These are phyloP conservation scores for Yponomeuta plumbellus DNA, from an alignment of 2,888 invertebrate species.

Conservation along the genomic window DNA sequence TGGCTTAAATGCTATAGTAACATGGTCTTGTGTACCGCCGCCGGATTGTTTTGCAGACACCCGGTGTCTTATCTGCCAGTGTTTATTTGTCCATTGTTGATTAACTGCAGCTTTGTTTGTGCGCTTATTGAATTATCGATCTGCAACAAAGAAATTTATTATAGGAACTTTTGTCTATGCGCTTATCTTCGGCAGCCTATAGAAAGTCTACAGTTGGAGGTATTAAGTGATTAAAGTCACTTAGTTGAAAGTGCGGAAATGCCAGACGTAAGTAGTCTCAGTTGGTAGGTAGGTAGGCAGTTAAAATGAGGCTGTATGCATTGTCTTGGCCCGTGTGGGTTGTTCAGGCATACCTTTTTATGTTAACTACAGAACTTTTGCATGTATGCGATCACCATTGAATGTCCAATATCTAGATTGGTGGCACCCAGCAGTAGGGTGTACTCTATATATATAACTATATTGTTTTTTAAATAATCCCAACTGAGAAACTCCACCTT, in stretches of 20 bases:
- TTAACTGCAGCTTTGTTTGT: constrained; percentile 8
- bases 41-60: constrained; percentile 8
- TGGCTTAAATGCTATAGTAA: neutral
- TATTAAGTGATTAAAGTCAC: constrained; percentile 11
- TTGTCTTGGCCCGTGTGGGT: constrained; percentile 4
- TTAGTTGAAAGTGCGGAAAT: constrained; percentile 9
- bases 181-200: neutral
- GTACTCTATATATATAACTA: no score
- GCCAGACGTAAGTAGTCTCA: constrained; percentile 4
- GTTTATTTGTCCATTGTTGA: constrained; percentile 14
- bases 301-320: constrained; percentile 5
- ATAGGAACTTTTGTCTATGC: neutral
- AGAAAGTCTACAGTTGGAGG: neutral
- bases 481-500: no score
- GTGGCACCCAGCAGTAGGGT: no score
- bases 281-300: neutral
- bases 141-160: neutral
- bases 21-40: neutral
- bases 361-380: neutral
- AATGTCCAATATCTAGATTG: no score
- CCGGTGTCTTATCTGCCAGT: constrained; percentile 6
- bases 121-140: constrained; percentile 9
- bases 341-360: neutral
- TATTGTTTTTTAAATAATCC: no score
- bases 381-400: no score